Conservation (phyloP, 2,797 vertebrate genomes). For the Periparus ater region DNA sequence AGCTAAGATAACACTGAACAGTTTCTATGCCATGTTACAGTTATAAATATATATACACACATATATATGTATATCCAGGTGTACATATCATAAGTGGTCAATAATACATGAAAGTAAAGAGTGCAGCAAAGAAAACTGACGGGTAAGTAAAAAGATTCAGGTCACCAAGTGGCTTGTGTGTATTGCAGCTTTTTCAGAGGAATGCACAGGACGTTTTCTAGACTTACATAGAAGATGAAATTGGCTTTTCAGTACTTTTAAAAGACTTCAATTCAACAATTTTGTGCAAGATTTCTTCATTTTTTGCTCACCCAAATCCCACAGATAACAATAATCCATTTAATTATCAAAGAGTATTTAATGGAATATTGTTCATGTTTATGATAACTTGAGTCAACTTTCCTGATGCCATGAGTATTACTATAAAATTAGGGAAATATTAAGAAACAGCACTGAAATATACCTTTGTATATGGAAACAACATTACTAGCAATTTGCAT, state of each 20-base stretch:
- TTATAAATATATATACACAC: background rate
- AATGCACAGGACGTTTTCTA: background rate
- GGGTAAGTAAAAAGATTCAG: background rate
- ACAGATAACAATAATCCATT: background rate
- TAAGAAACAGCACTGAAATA: background rate
- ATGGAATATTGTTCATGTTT: background rate
- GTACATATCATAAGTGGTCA: background rate
- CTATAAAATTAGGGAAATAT: background rate
- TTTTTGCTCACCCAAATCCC: background rate
- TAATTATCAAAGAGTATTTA: background rate
- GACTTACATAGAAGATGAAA: fast-evolving
- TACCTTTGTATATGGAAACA: background rate
- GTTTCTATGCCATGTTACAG: fast-evolving
- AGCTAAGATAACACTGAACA: background rate
- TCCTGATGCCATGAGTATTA: background rate
- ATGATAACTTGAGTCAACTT: background rate
- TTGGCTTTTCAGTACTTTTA: background rate
- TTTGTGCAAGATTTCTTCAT: background rate
- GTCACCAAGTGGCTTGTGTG: fast-evolving
- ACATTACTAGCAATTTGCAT: background rate
- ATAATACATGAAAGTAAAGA: background rate
- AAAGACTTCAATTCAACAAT: background rate
- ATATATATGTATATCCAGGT: background rate
- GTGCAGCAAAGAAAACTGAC: background rate
- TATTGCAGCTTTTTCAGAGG: background rate